phyloP scores from a whole-genome alignment of 1,140 invertebrate species.

The Frieseomelitta varia region DNA sequence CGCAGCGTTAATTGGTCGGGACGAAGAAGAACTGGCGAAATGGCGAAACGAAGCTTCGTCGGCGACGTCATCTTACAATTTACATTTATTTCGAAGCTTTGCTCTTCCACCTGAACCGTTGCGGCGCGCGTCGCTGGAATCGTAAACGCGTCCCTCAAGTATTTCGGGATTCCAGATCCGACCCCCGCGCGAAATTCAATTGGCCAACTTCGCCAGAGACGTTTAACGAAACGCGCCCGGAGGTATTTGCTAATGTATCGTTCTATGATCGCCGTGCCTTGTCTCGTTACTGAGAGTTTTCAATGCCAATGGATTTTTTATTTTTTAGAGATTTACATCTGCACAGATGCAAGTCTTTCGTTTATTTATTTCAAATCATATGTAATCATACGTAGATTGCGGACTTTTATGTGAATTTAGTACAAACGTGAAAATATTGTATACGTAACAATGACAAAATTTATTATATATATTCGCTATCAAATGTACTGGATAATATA shows the following conservation, averaged over 20 bases:
- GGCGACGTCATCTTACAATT: constrained; percentile 24
- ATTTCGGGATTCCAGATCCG: constrained; percentile 14
- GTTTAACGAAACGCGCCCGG: constrained; percentile 19
- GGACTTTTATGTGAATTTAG: too few species aligned
- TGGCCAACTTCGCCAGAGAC: constrained; percentile 16
- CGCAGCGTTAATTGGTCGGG: constrained; percentile 16
- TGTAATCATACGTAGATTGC: too few species aligned
- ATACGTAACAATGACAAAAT: too few species aligned
- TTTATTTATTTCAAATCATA: not conserved
- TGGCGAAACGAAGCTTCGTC: not conserved
- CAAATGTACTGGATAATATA: too few species aligned
- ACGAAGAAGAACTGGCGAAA: not conserved
- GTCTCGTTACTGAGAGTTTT: not conserved
- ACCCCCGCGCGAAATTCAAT: constrained; percentile 26
- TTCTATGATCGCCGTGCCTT: not conserved
- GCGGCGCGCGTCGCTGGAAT: not conserved
- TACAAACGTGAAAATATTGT: too few species aligned
- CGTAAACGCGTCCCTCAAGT: not conserved
- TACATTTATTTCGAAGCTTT: constrained; percentile 18
- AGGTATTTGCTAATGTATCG: constrained; percentile 1
- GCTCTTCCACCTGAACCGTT: not conserved
- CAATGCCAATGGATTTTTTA: too few species aligned
- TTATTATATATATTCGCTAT: too few species aligned
- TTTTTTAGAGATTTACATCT: not conserved
- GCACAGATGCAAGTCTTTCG: not conserved